Evolutionary conservation across 2,113 vertebrate species (phyloP).

Genomic region (Pterocles orientalis): DNA sequence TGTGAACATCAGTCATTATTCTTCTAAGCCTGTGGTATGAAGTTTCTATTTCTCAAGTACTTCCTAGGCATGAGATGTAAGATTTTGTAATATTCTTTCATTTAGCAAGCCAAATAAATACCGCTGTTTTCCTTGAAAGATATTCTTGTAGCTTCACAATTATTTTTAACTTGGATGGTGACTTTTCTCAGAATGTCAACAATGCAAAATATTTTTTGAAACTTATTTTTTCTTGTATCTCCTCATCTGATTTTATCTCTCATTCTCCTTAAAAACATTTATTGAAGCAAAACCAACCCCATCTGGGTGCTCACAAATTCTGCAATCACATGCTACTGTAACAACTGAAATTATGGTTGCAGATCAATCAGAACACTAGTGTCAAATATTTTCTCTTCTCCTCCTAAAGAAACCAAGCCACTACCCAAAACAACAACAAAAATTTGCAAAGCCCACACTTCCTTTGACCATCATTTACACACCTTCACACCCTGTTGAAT

Average conservation of each 20-base stretch:
- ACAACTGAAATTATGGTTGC: not conserved
- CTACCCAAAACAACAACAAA: not conserved
- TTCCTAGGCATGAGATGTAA: not conserved
- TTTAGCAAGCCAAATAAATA: not conserved
- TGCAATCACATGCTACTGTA: not conserved
- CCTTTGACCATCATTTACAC: not conserved
- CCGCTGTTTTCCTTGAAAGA: not conserved
- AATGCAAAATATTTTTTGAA: not conserved
- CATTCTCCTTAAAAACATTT: not conserved
- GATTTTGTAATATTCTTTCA: not conserved
- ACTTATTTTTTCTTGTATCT: not conserved
- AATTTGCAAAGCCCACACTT: not conserved
- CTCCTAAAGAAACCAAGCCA: not conserved
- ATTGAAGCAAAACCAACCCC: not conserved
- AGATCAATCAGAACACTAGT: not conserved
- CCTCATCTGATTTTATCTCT: not conserved
- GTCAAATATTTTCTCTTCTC: not conserved
- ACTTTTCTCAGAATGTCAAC: not conserved
- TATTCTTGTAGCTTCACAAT: not conserved
- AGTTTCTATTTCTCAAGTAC: not conserved
- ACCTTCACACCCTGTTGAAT: not conserved
- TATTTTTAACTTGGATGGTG: not conserved
- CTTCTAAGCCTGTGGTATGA: not conserved
- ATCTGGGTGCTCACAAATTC: not conserved
- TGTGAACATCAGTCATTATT: not conserved